Evolutionary conservation across 2,888 invertebrate species (phyloP).

Genomic region (Strigamia maritima): DNA sequence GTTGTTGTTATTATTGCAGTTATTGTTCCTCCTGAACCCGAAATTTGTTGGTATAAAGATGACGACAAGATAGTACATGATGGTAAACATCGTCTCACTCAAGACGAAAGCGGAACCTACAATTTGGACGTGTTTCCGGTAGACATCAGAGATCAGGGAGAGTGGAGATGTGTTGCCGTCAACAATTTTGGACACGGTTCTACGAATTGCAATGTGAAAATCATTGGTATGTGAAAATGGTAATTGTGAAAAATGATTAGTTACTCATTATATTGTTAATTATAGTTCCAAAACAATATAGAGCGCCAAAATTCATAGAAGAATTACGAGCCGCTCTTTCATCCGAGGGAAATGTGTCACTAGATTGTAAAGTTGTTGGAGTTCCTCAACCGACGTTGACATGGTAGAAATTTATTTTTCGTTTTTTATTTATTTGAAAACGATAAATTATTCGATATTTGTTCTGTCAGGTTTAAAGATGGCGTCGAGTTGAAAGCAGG

Average conservation of each 20-base stretch:
- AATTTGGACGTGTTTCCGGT: conserved; percentile 69
- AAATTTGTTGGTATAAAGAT: conserved; percentile 82
- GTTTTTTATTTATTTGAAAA: background rate
- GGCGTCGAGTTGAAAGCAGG: conserved; percentile 84
- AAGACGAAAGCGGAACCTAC: conserved; percentile 69
- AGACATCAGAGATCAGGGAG: conserved; percentile 80
- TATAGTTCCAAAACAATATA: conserved; percentile 77
- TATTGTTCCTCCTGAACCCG: conserved; percentile 64
- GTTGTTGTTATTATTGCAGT: conserved; percentile 45
- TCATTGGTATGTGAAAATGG: conserved; percentile 54
- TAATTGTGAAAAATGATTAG: background rate
- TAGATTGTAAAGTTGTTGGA: conserved; percentile 85
- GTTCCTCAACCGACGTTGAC: conserved; percentile 84
- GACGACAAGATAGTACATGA: conserved; percentile 68
- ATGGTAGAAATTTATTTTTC: conserved; percentile 59
- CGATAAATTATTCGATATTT: background rate
- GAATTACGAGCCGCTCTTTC: conserved; percentile 78
- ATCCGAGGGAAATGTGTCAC: conserved; percentile 83
- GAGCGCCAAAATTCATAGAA: conserved; percentile 82
- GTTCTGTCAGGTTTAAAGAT: conserved; percentile 65
- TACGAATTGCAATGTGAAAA: conserved; percentile 78
- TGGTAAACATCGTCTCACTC: conserved; percentile 66
- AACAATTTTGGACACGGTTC: conserved; percentile 86
- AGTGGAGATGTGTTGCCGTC: conserved; percentile 86
- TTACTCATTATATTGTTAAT: background rate